Conservation (phyloP, 2,113 vertebrate species). For the Misgurnus mizolepis region DNA sequence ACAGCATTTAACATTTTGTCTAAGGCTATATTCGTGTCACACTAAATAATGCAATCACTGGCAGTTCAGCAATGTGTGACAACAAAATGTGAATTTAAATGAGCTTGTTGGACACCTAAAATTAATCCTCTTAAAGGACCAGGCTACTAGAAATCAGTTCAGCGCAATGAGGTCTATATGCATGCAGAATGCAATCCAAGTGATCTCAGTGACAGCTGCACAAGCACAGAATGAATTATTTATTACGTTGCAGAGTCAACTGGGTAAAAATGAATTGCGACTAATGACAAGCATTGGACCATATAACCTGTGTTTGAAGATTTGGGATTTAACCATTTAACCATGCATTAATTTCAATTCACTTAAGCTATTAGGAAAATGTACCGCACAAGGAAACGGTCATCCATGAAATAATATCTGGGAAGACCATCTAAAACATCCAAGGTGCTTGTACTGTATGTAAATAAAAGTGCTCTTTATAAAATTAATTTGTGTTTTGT, state of each 20-base stretch:
- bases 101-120: neutral
- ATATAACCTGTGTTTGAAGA: conserved; percentile 4
- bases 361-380: conserved; percentile 23
- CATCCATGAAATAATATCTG: neutral
- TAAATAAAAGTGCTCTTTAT: no score
- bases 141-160: neutral
- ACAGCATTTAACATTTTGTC: no score
- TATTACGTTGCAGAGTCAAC: conserved; percentile 33
- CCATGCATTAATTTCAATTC: conserved; percentile 39
- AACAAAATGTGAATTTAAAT: neutral
- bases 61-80: neutral
- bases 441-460: no score
- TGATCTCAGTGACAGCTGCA: no score
- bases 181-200: neutral
- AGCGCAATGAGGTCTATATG: neutral
- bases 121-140: neutral
- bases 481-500: neutral
- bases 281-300: conserved; percentile 30
- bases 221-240: neutral
- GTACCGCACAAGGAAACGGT: neutral
- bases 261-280: conserved; percentile 1
- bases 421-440: neutral
- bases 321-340: conserved; percentile 14
- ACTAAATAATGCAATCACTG: no score
- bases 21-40: no score